Conservation (phyloP, 2,113 vertebrate genomes). For the Xerus inauris region DNA sequence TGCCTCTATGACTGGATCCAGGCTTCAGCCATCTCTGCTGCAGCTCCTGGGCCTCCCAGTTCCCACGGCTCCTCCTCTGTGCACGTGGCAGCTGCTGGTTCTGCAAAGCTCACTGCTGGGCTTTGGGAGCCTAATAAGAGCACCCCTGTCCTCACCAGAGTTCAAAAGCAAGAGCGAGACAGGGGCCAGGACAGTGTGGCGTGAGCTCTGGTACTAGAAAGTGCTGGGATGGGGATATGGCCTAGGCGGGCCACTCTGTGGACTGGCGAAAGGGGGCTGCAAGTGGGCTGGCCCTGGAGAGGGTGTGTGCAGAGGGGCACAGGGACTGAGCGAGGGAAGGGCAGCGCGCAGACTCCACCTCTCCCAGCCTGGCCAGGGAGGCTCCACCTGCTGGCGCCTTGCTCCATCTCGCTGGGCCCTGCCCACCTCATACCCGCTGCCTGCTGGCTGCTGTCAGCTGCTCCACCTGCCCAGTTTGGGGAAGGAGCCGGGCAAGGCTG, state of each 20-base stretch:
- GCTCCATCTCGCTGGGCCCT: neutral
- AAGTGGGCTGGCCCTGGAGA: neutral
- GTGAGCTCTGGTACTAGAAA: neutral
- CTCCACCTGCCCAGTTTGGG: neutral
- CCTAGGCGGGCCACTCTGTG: neutral
- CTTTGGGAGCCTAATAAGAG: neutral
- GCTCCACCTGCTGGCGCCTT: neutral
- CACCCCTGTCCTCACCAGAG: neutral
- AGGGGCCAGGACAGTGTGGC: fast-evolving
- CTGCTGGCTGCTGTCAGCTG: neutral
- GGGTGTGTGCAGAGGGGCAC: neutral
- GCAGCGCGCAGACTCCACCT: neutral
- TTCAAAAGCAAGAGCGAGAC: neutral
- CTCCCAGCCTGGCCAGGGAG: neutral
- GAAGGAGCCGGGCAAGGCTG: neutral
- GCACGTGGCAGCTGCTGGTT: neutral
- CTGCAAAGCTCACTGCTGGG: neutral
- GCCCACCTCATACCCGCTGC: neutral
- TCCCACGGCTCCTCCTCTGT: no score
- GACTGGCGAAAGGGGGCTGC: no score
- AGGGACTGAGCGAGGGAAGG: neutral
- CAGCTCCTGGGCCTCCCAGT: neutral
- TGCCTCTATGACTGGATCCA: no score
- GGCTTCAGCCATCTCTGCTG: no score
- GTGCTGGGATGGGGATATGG: neutral